Base-by-base conservation (phyloP, 2,797 vertebrate genomes). In the Australoheros facetus region DNA sequence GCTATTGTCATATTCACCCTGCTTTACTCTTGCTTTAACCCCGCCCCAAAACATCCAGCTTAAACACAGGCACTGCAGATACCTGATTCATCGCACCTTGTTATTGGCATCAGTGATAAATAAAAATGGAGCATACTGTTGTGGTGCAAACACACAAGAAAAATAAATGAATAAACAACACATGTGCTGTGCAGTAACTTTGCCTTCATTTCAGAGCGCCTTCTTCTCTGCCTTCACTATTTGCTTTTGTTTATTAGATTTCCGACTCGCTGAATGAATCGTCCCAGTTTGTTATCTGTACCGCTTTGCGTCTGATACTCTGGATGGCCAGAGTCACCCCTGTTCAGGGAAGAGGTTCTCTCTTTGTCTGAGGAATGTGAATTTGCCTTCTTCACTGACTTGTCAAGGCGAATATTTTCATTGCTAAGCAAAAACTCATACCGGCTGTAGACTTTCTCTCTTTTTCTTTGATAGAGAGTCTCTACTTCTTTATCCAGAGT, bases 241-340 rank as follows among this genome's bases (percentile, higher is more conserved):
- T 95, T 94, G 70, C 91, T 94, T 78, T 94, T 95, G 80, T 56
- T 54, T 0, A 95, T 94, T 0, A 95, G 70, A 79, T 85, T 90
- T 62, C 93, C 94, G 1, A 95, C 79, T 32, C 92, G 87, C 72
- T 95, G 94, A 87, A 95, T 95, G 86, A 95, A 93, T 34, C 81
- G 73, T 7, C 91, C 93, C 77, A 95, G 81, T 80, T 89, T 94
- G 64, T 94, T 94, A 21, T 95, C 93, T 2, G 72, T 9, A 10
- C 71, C 11, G 1, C 80, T 73, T 54, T 88, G 90, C 1, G 86
- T 58, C 69, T 90, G 90, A 73, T 57, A 48, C 2, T 0, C 5
- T 5, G 60, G 19, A 23, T 55, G 54, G 1, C 34, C 75, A 1
- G 79, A 54, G 3, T 83, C 78, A 0, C 34, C 8, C 13, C 79